Evolutionary conservation across 2,797 vertebrate genomes (phyloP), one percentile per base, ranked within the genome.

Genomic region (Cryptoprocta ferox): DNA sequence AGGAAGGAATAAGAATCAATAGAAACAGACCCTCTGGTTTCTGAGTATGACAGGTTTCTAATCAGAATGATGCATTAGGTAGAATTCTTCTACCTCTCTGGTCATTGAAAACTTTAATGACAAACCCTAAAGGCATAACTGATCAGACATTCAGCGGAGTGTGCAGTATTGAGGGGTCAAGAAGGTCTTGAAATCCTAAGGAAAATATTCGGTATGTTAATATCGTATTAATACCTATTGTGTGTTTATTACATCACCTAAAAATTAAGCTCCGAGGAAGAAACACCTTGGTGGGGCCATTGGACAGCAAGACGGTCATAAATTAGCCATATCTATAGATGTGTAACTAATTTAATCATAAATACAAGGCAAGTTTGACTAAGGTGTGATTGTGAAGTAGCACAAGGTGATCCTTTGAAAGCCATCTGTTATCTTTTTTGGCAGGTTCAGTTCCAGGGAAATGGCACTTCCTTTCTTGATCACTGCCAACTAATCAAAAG

Each of bases 21-120:
- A 92, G 95, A 92, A n/a, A 24, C 61, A 83, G 39, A 88, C 71
- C n/a, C 15, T 12, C 75, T 66, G 83, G 65, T 2, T 96, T 96
- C 88, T 79, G 96, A 96, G 50, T 70, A 39, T 95, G 97, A 80
- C 97, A 94, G 88, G n/a, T 92, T 93, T 97, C 95, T 97, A 97
- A 94, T 93, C 94, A 95, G 97, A 96, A 89, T 96, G 14, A 71
- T 97, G 73, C 80, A 92, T 94, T 66, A 88, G 30, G n/a, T 14
- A 2, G 78, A 39, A 96, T 94, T 84, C 75, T 84, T 32, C 30
- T 50, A 81, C 93, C 88, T 30, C 91, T 93, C 21, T 84, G 90
- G 89, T 96, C 97, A 2, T 11, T 59, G 80, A 68, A 94, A 92
- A 97, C 71, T 98, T 96, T 95, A 91, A 80, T 94, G 78, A 61